A percentile compares a stretch with the other conserved stretches of the same genome.
Conservation (phyloP, 2,797 vertebrate species). For the Hippopotamyrus pictus region DNA sequence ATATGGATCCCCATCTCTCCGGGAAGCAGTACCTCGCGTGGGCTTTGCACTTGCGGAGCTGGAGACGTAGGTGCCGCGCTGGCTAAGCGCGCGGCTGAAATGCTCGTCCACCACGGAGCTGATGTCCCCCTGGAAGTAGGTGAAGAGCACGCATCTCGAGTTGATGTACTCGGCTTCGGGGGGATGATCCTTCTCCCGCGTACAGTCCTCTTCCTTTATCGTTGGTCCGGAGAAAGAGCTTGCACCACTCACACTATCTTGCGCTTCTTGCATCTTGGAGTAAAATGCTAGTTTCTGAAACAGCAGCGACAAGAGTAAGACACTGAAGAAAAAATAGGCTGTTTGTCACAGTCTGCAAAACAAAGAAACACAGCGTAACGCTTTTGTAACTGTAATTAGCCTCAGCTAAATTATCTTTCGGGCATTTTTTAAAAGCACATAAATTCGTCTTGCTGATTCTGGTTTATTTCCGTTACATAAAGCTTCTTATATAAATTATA, state of each 20-base stretch:
- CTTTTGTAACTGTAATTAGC: background rate
- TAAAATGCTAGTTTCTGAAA: slow-evolving; percentile 88
- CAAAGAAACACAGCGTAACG: background rate
- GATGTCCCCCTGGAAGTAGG: slow-evolving; percentile 96
- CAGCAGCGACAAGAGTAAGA: background rate
- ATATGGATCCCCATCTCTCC: slow-evolving; percentile 63
- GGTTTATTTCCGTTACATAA: background rate
- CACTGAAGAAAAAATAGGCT: background rate
- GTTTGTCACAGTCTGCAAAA: background rate
- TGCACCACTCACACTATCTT: slow-evolving; percentile 65
- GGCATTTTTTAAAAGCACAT: background rate
- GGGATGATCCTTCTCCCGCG: slow-evolving; percentile 83
- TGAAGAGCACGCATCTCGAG: slow-evolving; percentile 92
- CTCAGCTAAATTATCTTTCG: background rate
- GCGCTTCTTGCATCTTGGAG: slow-evolving; percentile 94
- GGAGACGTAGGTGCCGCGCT: slow-evolving; percentile 68
- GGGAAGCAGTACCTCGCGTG: slow-evolving; percentile 61
- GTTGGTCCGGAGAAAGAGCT: slow-evolving; percentile 67
- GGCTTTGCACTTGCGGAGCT: slow-evolving; percentile 66
- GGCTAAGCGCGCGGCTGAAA: slow-evolving; percentile 93
- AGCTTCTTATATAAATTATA: background rate
- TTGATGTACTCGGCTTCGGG: slow-evolving; percentile 92
- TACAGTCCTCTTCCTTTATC: slow-evolving; percentile 85
- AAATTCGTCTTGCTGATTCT: background rate
- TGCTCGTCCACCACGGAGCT: slow-evolving; percentile 93